These are phyloP conservation scores for Caenorhabditis elegans DNA, from an alignment of 1,140 invertebrate species.

Conservation along the genomic window WBcel235 BX284603.4:9284501-9285000, in stretches of 20 bases:
- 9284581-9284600: not conserved
- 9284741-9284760: not conserved
- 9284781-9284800: no score
- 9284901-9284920: conserved; percentile 5
- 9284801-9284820: no score
- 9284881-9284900: not conserved
- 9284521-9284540: no score
- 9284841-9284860: not conserved
- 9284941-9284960: not conserved
- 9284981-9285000: not conserved
- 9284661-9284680: not conserved
- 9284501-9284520: no score
- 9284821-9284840: conserved; percentile 10
- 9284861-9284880: not conserved
- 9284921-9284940: conserved; percentile 32
- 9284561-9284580: not conserved
- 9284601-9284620: not conserved
- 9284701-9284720: not conserved
- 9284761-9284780: not conserved
- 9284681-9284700: not conserved
- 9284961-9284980: not conserved
- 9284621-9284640: not conserved
- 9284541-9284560: not conserved
- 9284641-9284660: not conserved
- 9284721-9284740: not conserved